Base-by-base conservation (phyloP, 23 tunicate genomes). In the Ciona savignyi region DNA sequence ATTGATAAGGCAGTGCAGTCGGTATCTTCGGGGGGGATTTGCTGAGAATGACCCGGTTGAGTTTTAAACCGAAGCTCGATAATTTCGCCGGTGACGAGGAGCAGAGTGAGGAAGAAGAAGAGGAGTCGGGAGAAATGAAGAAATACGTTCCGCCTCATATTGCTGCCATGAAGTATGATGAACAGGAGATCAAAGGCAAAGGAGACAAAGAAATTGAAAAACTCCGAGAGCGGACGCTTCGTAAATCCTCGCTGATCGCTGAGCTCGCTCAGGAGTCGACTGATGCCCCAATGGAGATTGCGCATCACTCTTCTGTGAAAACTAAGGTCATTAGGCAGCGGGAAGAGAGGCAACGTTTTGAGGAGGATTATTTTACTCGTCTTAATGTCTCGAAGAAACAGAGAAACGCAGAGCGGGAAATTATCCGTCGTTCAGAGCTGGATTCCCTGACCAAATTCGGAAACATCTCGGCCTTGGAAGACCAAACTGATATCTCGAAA, bases 391-490 rank as follows among this genome's bases (percentile, higher is more conserved):
- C 93, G 20, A 86, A 80, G 77, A 79, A 75, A 62, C 93, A 86
- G 74, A 66, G 74, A 66, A 48, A 35, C 1, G 25, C 33, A 23
- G 93, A 80, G 34, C 74, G 69, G 34, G 42, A 75, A 6, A 23
- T 66, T 35, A 23, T 86, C 67, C 76, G 72, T 29, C 66, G 76
- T 27, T 86, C 93, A 0, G 93, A 86, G 32, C 73, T 86, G 32
- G 93, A 80, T 33, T 79, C 93, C 1, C 74, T 86, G 25, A 56
- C 93, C 30, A 86, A 73, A 30, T 86, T 86, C 65, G 85, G 93
- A 23, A 83, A 80, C 51, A 62, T 80, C 19, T 81, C 76, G 30
- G 83, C 66, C 0, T 35, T 79, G 20, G 83, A 79, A 56, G 83
- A 65, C 30, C n/a, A n/a, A n/a, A n/a, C n/a, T n/a, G n/a, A n/a